Percentiles rank a stretch among this genome's conserved stretches.
phyloP scores from a whole-genome alignment of 1,140 invertebrate species.

The Drosophila prosaltans region DNA sequence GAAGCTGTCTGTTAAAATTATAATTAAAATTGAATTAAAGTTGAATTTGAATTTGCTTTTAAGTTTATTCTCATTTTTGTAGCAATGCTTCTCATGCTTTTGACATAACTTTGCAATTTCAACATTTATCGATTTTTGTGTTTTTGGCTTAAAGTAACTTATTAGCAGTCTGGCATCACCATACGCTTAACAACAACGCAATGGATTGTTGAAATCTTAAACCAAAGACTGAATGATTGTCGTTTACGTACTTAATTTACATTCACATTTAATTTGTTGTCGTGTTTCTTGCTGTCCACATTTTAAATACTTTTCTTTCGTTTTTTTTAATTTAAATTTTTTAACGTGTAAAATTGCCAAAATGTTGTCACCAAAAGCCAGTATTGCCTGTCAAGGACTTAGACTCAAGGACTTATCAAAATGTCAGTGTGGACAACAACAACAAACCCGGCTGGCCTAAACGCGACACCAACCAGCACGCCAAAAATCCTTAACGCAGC shows the following conservation, averaged over 20 bases:
- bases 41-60: too few species aligned
- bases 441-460: conserved; percentile 79
- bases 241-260: conserved; percentile 61
- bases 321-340: conserved; percentile 26
- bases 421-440: conserved; percentile 84
- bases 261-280: conserved; percentile 19
- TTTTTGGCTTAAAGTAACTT: background rate
- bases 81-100: background rate
- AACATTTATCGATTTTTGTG: background rate
- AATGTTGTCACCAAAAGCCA: conserved; percentile 28
- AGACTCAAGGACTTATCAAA: conserved; percentile 30
- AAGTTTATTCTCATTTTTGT: background rate
- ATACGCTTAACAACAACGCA: conserved; percentile 8
- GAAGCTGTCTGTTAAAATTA: too few species aligned
- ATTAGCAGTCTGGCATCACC: background rate
- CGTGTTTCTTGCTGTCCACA: conserved; percentile 22
- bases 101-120: too few species aligned
- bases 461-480: conserved; percentile 44
- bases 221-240: conserved; percentile 17
- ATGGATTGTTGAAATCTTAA: conserved; percentile 6
- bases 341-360: conserved; percentile 50
- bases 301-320: conserved; percentile 23
- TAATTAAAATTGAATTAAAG: too few species aligned
- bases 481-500: conserved; percentile 25
- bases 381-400: conserved; percentile 26